phyloP scores from a whole-genome alignment of 2,113 vertebrate species.

The Erythrocercus mccallii region DNA sequence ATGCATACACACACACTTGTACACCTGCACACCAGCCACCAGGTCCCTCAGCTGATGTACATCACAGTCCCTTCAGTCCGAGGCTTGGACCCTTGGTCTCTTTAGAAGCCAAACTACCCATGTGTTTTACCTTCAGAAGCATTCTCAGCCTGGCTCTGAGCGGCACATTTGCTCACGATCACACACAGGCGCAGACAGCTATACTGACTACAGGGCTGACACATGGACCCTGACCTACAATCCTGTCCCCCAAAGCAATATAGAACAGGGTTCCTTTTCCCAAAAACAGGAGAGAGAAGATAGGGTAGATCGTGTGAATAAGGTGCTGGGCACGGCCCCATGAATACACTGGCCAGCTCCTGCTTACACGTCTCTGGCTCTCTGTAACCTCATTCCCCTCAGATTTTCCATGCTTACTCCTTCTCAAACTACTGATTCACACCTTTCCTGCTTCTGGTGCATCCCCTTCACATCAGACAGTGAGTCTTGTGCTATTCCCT shows the following conservation, averaged over 20 bases:
- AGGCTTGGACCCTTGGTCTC: neutral
- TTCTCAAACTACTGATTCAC: neutral
- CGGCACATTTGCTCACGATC: neutral
- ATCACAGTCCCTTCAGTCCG: neutral
- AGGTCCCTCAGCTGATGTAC: too few species aligned
- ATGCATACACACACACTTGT: fast-evolving
- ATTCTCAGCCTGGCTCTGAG: neutral
- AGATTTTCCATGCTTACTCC: neutral
- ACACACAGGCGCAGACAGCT: fast-evolving
- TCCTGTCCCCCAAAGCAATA: fast-evolving
- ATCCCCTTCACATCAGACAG: neutral
- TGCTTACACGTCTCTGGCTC: fast-evolving
- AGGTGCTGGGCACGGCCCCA: fast-evolving
- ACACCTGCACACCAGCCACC: neutral
- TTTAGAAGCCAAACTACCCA: fast-evolving
- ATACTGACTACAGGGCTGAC: neutral
- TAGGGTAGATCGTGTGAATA: fast-evolving
- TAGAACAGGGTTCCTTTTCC: fast-evolving
- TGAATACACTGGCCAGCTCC: fast-evolving
- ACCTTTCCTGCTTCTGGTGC: neutral
- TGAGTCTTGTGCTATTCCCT: neutral
- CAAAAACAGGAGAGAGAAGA: neutral
- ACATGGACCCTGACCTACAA: fast-evolving
- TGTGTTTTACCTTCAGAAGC: neutral
- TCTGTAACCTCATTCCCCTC: neutral